Base-by-base conservation (phyloP, 2,113 vertebrate species). In the Erpornis zantholeuca region DNA sequence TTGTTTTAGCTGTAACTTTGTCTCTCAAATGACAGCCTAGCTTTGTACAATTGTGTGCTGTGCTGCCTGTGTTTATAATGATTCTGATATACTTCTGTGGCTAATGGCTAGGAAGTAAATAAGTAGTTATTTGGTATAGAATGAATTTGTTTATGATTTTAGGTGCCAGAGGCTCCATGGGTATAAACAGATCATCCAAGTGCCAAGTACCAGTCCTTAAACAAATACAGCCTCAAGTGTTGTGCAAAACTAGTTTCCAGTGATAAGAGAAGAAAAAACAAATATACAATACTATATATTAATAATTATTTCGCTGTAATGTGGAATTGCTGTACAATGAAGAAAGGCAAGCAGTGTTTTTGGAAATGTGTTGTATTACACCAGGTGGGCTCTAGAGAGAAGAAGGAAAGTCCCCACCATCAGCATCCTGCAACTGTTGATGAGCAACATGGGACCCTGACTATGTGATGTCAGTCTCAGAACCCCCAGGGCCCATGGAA, bases 361-460 rank as follows among this genome's bases (percentile, higher is more conserved):
- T 29, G 35, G 40, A 38, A 44, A 54, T 38, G 20, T 49, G 31
- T 36, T 44, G 4, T 23, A 4, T 44, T 77, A 42, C 5, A 4
- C 24, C 11, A 50, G 21, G 36, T 50, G 53, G 24, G 35, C 15
- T 29, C 36, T 13, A 24, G 42, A 44, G 45, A 57, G 27, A 59
- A 70, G 57, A 61, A 66, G 5, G 27, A 42, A 31, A 54, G 14
- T 38, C 15, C 11, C 13, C 18, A 56, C 15, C 7, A 5, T 29
- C 12, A 23, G 20, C 35, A 27, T 71, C 31, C 31, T 81, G 1
- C 22, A 59, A 1, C 44, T 64, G 5, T 29, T 64, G 35, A 33
- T 35, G 15, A 61, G 17, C 12, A 9, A 0, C 0, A 1, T 44
- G 40, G 45, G 31, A 53, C 40, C 27, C 27, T 49, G 53, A 15